Conservation (phyloP, 1,140 invertebrate genomes). For the Drosophila kurseongensis region DNA sequence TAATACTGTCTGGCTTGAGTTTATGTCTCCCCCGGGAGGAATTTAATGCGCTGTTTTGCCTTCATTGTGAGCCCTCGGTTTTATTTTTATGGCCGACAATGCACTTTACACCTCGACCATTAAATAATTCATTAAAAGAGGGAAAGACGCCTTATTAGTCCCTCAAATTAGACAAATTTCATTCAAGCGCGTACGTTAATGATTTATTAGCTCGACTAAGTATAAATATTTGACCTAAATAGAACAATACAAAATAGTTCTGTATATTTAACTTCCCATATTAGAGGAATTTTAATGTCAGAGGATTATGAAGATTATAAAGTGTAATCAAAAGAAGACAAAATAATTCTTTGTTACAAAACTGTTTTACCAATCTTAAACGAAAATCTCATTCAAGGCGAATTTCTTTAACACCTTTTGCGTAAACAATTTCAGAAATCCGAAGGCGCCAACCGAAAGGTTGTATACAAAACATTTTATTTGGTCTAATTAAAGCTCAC, state of each 20-base stretch:
- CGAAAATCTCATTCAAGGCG: conserved; percentile 4
- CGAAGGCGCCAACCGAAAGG: conserved; percentile 43
- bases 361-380: conserved; percentile 11
- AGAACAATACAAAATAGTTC: background rate
- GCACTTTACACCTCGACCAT: conserved; percentile 58
- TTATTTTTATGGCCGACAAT: conserved; percentile 34
- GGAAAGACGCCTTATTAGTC: conserved; percentile 14
- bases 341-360: background rate
- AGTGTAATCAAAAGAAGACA: background rate
- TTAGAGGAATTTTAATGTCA: background rate
- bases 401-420: conserved; percentile 23
- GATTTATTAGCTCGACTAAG: conserved; percentile 22
- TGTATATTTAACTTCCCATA: background rate
- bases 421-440: conserved; percentile 43
- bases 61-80: conserved; percentile 27
- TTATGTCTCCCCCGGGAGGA: conserved; percentile 41
- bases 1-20: conserved; percentile 6
- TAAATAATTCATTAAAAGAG: conserved; percentile 46
- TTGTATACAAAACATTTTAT: conserved; percentile 50
- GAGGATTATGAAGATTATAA: background rate
- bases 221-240: conserved; percentile 9
- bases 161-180: conserved; percentile 25
- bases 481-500: conserved; percentile 49
- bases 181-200: conserved; percentile 20
- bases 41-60: conserved; percentile 48